Evolutionary conservation across 1,140 invertebrate species (phyloP), one percentile per base, ranked within the genome.

Genomic region (Holotrichia oblita): DNA sequence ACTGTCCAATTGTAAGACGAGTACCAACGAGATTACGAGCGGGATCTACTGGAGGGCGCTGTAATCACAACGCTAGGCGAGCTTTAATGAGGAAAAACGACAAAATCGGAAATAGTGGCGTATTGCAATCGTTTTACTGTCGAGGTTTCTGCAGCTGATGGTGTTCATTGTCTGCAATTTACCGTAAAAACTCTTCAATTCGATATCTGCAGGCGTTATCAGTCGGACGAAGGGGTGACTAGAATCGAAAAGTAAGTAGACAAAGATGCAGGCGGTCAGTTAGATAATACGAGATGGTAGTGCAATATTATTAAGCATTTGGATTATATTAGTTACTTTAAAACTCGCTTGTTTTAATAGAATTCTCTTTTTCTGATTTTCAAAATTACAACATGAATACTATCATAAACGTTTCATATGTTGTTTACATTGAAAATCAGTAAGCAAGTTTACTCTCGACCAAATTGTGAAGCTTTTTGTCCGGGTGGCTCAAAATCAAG

Each of bases 131-230:
- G 12, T 55, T 55, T n/a, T 55, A 55, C 48, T 17, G 48, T 17
- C 48, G 48, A 7, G 17, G 48, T 55, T 17, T 55, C 12, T 55
- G 6, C 12, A 10, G 14, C 48, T 55, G 48, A 55, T 55, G 48
- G 48, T 55, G 48, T 55, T 55, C 48, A 55, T 55, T 55, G 48
- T 55, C 48, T 55, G 48, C 48, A 55, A 55, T 55, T 55, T 55
- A 17, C 48, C n/a, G 48, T 55, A 55, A 55, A 55, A 55, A 55
- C 48, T 55, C 48, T n/a, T 55, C 48, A 55, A 14, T 55, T 14
- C 12, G 14, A 55, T 55, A 55, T 55, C 48, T 17, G 14, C 48
- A 17, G 14, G 48, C 14, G 48, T 17, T 55, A 17, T 55, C 48
- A 17, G 3, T 17, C 48, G 48, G 48, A 48, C 48, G 17, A 2